These are phyloP conservation scores for Anagrus nilaparvatae DNA, from an alignment of 1,140 invertebrate genomes.

Conservation along the genomic window DNA sequence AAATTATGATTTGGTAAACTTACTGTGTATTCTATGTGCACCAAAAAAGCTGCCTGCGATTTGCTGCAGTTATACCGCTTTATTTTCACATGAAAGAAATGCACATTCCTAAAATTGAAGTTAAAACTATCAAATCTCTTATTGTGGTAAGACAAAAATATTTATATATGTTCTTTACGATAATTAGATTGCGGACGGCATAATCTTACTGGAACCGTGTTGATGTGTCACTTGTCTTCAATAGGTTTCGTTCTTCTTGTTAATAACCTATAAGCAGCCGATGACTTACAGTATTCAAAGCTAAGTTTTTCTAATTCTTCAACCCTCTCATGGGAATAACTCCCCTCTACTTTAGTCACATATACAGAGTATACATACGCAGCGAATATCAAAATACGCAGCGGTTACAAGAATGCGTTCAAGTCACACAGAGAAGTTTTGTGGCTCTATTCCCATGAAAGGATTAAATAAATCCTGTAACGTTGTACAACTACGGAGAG, in stretches of 20 bases:
- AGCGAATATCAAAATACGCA: no score
- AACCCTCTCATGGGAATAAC: no score
- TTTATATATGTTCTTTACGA: slow-evolving; percentile 1
- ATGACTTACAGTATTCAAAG: slow-evolving; percentile 7
- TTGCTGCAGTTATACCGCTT: slow-evolving; percentile 23
- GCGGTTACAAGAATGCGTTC: no score
- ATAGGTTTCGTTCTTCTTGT: slow-evolving; percentile 4
- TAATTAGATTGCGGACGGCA: not conserved
- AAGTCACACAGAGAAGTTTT: no score
- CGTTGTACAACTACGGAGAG: slow-evolving; percentile 12
- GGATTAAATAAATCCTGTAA: slow-evolving; percentile 14
- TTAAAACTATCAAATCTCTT: slow-evolving; percentile 16
- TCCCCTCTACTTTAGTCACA: no score
- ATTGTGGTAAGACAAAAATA: slow-evolving; percentile 3
- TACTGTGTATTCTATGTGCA: slow-evolving; percentile 37
- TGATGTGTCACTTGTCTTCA: slow-evolving; percentile 6
- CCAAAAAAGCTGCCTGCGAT: slow-evolving; percentile 28
- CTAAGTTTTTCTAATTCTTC: slow-evolving; percentile 1
- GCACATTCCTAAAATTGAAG: slow-evolving; percentile 16
- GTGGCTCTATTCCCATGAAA: no score
- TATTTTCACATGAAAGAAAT: slow-evolving; percentile 28
- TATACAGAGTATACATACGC: no score
- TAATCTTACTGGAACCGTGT: slow-evolving; percentile 5
- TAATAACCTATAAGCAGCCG: slow-evolving; percentile 6
- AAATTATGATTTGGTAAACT: slow-evolving; percentile 32